These are phyloP conservation scores for Nilaparvata lugens DNA, from an alignment of 1,140 invertebrate genomes.

Conservation along the genomic window DNA sequence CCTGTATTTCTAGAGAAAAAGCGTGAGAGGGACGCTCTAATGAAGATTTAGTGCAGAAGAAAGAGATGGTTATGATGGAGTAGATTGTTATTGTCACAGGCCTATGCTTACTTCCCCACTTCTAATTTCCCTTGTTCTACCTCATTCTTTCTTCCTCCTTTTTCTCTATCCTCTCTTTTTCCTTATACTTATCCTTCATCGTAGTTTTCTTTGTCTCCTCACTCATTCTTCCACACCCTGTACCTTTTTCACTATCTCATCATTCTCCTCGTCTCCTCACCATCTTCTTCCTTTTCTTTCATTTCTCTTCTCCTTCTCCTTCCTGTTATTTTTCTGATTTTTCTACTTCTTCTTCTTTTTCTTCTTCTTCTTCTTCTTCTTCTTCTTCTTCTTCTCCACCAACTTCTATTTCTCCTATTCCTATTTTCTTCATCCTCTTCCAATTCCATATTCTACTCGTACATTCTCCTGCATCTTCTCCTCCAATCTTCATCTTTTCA, in stretches of 20 bases:
- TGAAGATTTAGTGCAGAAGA: too few species aligned
- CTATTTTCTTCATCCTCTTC: background rate
- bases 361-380: background rate
- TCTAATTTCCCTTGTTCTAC: too few species aligned
- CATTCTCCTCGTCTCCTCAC: too few species aligned
- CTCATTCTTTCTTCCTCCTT: background rate
- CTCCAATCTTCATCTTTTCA: background rate
- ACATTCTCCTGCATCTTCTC: background rate
- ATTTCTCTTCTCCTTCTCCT: constrained; percentile 11
- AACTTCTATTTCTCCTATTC: background rate
- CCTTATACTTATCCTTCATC: background rate
- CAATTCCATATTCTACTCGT: background rate
- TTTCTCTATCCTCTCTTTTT: background rate
- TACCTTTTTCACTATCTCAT: too few species aligned
- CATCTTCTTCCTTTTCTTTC: too few species aligned
- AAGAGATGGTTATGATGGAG: too few species aligned
- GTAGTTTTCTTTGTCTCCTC: background rate
- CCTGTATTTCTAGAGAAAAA: too few species aligned
- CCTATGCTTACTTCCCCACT: too few species aligned
- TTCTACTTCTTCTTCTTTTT: background rate
- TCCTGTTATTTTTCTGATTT: background rate
- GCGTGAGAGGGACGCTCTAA: too few species aligned
- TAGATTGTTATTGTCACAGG: too few species aligned
- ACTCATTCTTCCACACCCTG: too few species aligned
- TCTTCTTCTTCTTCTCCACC: background rate